Evolutionary conservation across 2,113 vertebrate genomes (phyloP).

Genomic region (Campylomormyrus tamandua): DNA sequence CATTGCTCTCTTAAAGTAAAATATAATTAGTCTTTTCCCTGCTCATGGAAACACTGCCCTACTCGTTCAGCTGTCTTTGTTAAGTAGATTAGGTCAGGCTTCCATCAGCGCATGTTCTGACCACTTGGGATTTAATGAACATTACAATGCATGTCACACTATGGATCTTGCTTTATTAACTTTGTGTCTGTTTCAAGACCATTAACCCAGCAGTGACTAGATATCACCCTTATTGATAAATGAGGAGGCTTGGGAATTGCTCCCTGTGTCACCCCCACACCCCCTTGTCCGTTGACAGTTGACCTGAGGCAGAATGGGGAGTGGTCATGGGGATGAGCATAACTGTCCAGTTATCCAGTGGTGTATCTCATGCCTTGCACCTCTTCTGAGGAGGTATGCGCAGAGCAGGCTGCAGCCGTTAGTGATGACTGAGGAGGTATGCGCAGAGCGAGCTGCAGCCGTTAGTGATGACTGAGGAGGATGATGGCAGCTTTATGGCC

Average conservation of each 20-base stretch:
- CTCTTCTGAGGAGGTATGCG: neutral
- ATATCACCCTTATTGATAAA: slow-evolving; percentile 24
- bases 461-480: neutral
- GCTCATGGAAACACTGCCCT: slow-evolving; percentile 35
- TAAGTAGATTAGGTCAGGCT: slow-evolving; percentile 55
- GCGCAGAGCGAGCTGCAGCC: neutral
- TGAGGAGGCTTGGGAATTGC: slow-evolving; percentile 6
- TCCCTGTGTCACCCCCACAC: neutral
- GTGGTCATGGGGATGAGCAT: neutral
- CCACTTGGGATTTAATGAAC: slow-evolving; percentile 53
- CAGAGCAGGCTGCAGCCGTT: neutral
- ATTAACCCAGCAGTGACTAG: slow-evolving; percentile 41
- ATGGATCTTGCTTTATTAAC: slow-evolving; percentile 54
- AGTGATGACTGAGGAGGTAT: neutral
- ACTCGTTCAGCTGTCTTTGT: slow-evolving; percentile 48
- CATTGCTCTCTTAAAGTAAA: neutral
- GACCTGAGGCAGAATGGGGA: neutral
- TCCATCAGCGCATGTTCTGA: slow-evolving; percentile 49
- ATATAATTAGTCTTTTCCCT: slow-evolving; percentile 27
- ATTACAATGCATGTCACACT: slow-evolving; percentile 49
- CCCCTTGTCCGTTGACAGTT: neutral
- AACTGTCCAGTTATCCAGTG: neutral
- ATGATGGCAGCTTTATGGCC: neutral
- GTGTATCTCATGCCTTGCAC: too few relatives aligned
- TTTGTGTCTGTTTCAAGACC: slow-evolving; percentile 51